These are phyloP conservation scores for Peromyscus aztecus DNA, from an alignment of 2,797 vertebrate species.

Conservation along the genomic window DNA sequence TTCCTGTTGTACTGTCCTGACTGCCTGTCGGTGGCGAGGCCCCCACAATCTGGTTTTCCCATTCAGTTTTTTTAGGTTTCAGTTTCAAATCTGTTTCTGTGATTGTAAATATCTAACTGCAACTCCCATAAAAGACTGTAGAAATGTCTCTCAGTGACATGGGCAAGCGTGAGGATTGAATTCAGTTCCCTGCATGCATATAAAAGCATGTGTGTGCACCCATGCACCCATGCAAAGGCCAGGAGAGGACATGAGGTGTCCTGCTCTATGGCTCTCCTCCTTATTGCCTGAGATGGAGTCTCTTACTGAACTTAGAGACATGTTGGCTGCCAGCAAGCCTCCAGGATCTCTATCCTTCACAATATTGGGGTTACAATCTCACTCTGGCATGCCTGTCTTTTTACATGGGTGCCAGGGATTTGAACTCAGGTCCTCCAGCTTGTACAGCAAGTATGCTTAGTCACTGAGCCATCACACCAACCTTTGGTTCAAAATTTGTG, in stretches of 20 bases:
- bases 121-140: neutral
- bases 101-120: neutral
- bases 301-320: neutral
- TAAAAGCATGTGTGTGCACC: neutral
- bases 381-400: neutral
- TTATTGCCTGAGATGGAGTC: neutral
- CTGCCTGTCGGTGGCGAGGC: neutral
- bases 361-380: neutral
- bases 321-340: too few species aligned
- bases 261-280: too few species aligned
- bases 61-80: neutral
- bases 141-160: neutral
- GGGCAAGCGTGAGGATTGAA: neutral
- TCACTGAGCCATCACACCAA: neutral
- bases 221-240: neutral
- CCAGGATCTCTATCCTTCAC: neutral
- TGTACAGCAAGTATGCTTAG: neutral
- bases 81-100: slow-evolving; percentile 39
- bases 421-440: neutral
- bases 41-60: neutral
- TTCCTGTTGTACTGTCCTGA: neutral
- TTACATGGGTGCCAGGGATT: neutral
- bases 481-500: neutral
- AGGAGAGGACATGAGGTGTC: too few species aligned
- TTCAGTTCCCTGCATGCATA: neutral